Evolutionary conservation across 92 coral and sea anemone species (phyloP), one percentile per base, ranked within the genome.

Genomic region (Umimayanthus chanpuru): DNA sequence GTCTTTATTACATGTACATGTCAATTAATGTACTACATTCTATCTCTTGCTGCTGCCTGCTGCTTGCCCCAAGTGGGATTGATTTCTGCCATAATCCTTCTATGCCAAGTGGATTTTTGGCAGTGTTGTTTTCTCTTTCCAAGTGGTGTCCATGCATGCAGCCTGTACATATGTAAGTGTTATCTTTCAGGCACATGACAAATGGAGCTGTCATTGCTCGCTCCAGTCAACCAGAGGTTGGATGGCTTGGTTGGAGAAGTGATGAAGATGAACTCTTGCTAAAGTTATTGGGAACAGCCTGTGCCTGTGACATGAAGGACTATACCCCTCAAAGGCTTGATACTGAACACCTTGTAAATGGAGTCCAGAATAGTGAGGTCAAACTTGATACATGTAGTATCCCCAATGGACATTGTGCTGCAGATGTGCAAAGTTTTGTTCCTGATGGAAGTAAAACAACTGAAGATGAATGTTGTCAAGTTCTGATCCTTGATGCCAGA

Each of bases 201-300:
- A 96, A 91, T 90, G 99, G 99, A 38, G 94, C 97, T 49, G 98
- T 96, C 21, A 95, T 96, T 86, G 99, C 96, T 6, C 96, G 99
- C 11, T 95, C 98, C 39, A 96, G 99, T 85, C 99, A 96, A 73
- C 99, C 99, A 0, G 96, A 95, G 75, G 98, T 96, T 3, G 98
- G 99, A 21, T 92, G 93, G 95, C 30, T 96, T 49, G 96, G 94
- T 40, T 95, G 99, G 98, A 94, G 99, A 74, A 95, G 93, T 85
- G 70, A 36, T 10, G 96, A 96, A 64, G 99, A 96, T 79, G 99
- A 96, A 85, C 73, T 40, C 80, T 90, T 95, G 43, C 90, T 96
- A 2, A 94, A 96, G 89, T 93, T 98, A 4, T 71, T 96, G 85
- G 99, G 99, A 89, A 89, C 85, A 49, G 92, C 97, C 44, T 91